Base-by-base conservation (phyloP, 1,140 invertebrate genomes). In the Leucophenga varia region DNA sequence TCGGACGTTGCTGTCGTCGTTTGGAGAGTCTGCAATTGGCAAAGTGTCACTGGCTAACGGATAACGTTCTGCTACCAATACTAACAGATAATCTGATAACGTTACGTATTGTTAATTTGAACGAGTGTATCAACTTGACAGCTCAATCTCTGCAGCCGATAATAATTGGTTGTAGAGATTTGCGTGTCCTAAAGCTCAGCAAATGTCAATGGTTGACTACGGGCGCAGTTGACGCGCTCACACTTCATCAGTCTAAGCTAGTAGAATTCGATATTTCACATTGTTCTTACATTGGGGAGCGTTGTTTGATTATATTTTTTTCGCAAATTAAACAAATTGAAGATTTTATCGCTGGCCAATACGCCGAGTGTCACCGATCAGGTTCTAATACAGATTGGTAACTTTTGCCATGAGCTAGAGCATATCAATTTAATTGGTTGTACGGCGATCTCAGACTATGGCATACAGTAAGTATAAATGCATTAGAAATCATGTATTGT, bases 201-300 rank as follows among this genome's bases (percentile, higher is more conserved):
- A 75, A 73, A 47, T 82, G 80, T 57, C 46, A 76, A 3, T 83
- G 81, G 81, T 47, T 83, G 3, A 81, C 80, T 0, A 78, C 79
- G 0, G 81, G 80, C 0, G 79, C 80, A 0, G 69, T 82, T 30
- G 80, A 82, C 52, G 80, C 80, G 0, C 50, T 82, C 10, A 77
- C 80, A 3, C 57, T 83, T 28, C 81, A 79, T 59, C 59, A 76
- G 52, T 78, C 68, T 52, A 76, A 76, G 36, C 58, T 82, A 25
- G 78, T 79, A 45, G 79, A 82, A 56, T 79, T 82, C 12, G 81
- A 82, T 51, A 74, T 82, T 13, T 79, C 80, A 10, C 72, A 80
- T 49, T 81, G 79, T 45, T 50, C 71, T 1, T 70, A 72, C 38
- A 79, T 80, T 59, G 80, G 80, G 1, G 79, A 80, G 46, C 76